Conservation (phyloP, 2,888 invertebrate species). For the Monopis laevigella region DNA sequence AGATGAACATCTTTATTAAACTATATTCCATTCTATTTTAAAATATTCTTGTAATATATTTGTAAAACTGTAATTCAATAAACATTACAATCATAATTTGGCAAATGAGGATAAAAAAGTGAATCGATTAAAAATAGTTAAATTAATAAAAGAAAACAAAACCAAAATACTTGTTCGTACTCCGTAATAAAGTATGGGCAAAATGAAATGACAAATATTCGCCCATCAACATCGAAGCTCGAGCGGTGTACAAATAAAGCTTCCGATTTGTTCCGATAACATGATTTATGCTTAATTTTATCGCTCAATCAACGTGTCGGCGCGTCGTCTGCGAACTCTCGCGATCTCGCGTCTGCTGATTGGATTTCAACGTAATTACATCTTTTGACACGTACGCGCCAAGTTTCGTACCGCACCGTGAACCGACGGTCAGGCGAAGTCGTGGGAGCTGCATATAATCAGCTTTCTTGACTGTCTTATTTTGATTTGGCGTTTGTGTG, state of each 20-base stretch:
- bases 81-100: no score
- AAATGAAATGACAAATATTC: background rate
- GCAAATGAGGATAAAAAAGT: no score
- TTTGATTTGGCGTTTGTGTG: constrained; percentile 35
- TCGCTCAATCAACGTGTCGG: constrained; percentile 55
- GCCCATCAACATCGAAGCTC: background rate
- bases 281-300: constrained; percentile 61
- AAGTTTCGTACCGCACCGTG: constrained; percentile 55
- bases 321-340: constrained; percentile 38
- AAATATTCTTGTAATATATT: background rate
- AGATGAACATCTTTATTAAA: background rate
- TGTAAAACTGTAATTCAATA: no score
- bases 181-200: background rate
- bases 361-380: constrained; percentile 67
- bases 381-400: constrained; percentile 65
- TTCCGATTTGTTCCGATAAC: constrained; percentile 57
- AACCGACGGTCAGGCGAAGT: constrained; percentile 44
- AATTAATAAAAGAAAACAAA: no score
- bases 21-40: background rate
- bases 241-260: constrained; percentile 4
- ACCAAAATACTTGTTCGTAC: no score
- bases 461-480: constrained; percentile 59
- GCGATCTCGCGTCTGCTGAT: constrained; percentile 41
- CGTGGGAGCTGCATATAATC: constrained; percentile 66
- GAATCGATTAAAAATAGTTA: no score